Base-by-base conservation (phyloP, 2,113 vertebrate species). In the Delphinus delphis region DNA sequence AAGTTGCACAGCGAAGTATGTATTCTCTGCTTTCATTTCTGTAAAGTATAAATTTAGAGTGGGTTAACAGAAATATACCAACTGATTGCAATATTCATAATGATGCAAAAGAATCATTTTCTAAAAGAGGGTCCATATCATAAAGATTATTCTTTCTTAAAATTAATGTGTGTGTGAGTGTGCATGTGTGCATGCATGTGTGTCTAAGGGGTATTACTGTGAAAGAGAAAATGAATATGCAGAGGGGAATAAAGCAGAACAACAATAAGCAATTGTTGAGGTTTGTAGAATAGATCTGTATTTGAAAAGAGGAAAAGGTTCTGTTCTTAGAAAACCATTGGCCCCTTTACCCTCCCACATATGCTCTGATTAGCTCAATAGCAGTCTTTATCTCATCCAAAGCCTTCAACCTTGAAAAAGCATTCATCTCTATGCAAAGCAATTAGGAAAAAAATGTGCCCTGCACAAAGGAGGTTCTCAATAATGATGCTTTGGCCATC, bases 331-430 rank as follows among this genome's bases (percentile, higher is more conserved):
- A 96, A 96, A 96, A 95, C 18, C 81, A 88, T 6, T 95, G 86
- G 86, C 71, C 88, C 67, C 60, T 28, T 94, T 84, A 58, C 13
- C 36, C 33, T 91, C 38, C 53, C 50, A 77, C 74, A 86, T 70
- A 89, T 44, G 87, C 95, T 97, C 96, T 96, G 96, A 97, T 98
- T 98, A 98, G 65, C 83, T 97, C 92, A 97, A 89, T 65, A 90
- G 89, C 80, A 68, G 86, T 90, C 95, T 97, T 97, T 90, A 70
- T 87, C 91, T 95, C 86, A 68, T 55, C 73, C 44, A 70, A 83
- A 88, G 91, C 10, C 76, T 96, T 97, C 96, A 97, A 53, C 95
- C 96, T 97, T 97, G 93, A 90, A 95, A 96, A 97, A 93, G 80
- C 47, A 92, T 83, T 93, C 71, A 97, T 95, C 95, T 96, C 80